Percentiles rank a stretch among this genome's conserved stretches.
Conservation (phyloP, 2,797 vertebrate species). For the Sebastes glaucus region DNA sequence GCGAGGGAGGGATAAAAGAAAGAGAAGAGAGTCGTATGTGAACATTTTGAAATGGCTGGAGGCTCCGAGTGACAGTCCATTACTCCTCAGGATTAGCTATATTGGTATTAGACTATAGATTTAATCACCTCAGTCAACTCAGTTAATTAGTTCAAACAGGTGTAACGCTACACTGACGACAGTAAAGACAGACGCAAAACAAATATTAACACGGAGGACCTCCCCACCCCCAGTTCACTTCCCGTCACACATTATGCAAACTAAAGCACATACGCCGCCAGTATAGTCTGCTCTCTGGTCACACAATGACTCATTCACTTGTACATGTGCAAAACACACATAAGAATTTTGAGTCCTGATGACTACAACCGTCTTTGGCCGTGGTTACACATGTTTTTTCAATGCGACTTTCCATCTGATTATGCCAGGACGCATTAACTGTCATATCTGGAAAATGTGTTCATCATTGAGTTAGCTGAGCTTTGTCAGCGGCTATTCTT, state of each 20-base stretch:
- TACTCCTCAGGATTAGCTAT: constrained; percentile 41
- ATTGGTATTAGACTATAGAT: constrained; percentile 53
- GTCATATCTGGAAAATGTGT: too few species aligned
- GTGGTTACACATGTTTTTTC: too few species aligned
- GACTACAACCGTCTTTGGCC: not conserved
- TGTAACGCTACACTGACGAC: constrained; percentile 29
- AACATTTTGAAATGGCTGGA: constrained; percentile 19
- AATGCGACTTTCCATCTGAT: too few species aligned
- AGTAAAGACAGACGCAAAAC: constrained; percentile 25
- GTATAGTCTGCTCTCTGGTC: not conserved
- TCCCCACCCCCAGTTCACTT: not conserved
- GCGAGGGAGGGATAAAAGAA: not conserved
- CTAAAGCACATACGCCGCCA: not conserved
- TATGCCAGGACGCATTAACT: too few species aligned
- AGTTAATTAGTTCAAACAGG: constrained; percentile 61
- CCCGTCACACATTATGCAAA: not conserved
- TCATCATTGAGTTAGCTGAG: not conserved
- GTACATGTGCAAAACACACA: not conserved
- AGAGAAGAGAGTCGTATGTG: not conserved
- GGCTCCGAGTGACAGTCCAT: constrained; percentile 50
- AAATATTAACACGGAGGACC: constrained; percentile 35
- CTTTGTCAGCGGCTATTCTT: not conserved
- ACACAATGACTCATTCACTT: not conserved
- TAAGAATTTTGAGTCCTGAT: not conserved
- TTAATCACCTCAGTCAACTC: constrained; percentile 52